Percentiles rank a stretch among this genome's conserved stretches.
Conservation (phyloP, 2,113 vertebrate species). For the Misgurnus anguillicaudatus region DNA sequence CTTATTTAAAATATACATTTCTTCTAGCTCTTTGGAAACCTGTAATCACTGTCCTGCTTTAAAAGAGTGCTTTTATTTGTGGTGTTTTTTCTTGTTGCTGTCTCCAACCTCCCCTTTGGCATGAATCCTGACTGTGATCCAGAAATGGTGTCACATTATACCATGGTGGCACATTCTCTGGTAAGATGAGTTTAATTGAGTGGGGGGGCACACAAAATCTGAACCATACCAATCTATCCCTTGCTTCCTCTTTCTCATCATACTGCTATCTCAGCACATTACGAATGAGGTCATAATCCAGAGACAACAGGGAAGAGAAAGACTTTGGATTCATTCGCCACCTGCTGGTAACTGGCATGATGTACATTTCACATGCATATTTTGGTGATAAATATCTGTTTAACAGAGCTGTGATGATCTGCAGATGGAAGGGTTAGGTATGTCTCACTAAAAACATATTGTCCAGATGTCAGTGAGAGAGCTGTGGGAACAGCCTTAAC, state of each 20-base stretch:
- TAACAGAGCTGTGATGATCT: no score
- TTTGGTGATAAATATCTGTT: neutral
- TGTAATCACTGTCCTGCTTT: no score
- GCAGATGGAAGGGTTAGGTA: neutral
- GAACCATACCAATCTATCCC: neutral
- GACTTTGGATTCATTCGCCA: conserved; percentile 32
- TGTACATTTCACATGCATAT: neutral
- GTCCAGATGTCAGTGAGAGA: neutral
- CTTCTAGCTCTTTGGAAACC: no score
- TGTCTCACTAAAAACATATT: neutral
- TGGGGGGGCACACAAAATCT: no score
- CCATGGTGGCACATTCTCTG: no score
- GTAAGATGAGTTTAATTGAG: no score
- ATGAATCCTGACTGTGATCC: neutral
- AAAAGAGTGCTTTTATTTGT: neutral
- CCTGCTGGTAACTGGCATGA: conserved; percentile 1
- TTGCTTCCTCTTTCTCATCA: neutral
- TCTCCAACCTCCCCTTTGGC: neutral
- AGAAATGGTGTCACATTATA: neutral
- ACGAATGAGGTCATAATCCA: conserved; percentile 57
- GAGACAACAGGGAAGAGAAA: neutral
- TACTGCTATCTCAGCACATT: conserved; percentile 58
- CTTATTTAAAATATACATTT: no score
- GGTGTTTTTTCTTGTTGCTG: neutral
- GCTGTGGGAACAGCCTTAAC: neutral